These are phyloP conservation scores for Acanthis flammea DNA, from an alignment of 2,797 vertebrate species.

Conservation along the genomic window DNA sequence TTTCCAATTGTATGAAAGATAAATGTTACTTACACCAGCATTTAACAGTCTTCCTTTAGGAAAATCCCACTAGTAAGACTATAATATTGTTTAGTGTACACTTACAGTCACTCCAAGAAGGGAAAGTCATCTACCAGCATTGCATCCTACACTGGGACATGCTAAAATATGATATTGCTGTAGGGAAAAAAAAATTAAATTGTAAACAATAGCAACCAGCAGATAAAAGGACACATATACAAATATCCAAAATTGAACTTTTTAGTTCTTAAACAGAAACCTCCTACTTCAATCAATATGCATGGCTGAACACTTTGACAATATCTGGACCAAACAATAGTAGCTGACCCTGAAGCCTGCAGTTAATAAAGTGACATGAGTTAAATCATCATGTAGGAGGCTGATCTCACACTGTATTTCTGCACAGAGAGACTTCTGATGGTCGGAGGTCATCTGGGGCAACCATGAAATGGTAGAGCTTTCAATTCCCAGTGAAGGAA, in stretches of 20 bases:
- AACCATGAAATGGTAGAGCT: not conserved
- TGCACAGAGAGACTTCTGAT: not conserved
- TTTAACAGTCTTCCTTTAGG: not conserved
- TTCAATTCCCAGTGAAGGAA: not conserved
- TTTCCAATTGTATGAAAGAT: not conserved
- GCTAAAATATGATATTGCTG: not conserved
- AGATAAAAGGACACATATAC: not conserved
- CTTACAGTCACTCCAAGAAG: not conserved
- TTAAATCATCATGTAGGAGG: not conserved
- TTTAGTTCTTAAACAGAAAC: not conserved
- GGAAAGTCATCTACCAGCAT: not conserved
- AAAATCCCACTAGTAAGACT: not conserved
- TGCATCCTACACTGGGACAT: not conserved
- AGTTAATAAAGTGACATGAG: not conserved
- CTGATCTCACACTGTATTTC: not conserved
- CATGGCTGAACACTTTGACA: not conserved
- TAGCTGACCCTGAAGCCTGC: not conserved
- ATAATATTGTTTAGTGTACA: not conserved
- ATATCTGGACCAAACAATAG: not conserved
- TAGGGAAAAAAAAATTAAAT: not conserved
- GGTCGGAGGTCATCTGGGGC: accelerated
- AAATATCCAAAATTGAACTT: not conserved
- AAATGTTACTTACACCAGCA: not conserved
- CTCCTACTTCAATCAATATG: not conserved
- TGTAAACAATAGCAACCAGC: not conserved